These are phyloP conservation scores for Chaetops frenatus DNA, from an alignment of 2,113 vertebrate genomes.

Conservation along the genomic window DNA sequence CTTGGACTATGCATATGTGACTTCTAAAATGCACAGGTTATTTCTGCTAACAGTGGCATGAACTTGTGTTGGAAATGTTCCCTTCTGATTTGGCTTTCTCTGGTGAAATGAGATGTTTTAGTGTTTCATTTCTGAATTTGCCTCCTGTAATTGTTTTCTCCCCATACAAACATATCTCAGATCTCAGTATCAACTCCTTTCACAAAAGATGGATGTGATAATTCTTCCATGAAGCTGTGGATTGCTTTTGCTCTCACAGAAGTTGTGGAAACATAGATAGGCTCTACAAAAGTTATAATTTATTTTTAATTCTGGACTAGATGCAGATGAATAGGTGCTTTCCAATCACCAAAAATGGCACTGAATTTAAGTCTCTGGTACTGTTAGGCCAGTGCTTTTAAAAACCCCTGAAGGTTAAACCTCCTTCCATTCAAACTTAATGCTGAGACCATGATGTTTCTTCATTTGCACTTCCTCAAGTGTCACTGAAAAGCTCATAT, in stretches of 20 bases:
- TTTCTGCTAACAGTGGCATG: neutral
- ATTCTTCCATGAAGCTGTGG: neutral
- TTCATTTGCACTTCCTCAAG: neutral
- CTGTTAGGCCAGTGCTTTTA: neutral
- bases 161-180: neutral
- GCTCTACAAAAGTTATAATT: neutral
- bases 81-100: neutral
- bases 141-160: neutral
- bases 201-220: neutral
- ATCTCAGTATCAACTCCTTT: neutral
- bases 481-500: neutral
- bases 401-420: neutral
- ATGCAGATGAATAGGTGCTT: neutral
- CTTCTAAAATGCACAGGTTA: slow-evolving; percentile 10
- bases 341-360: accelerated
- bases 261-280: neutral
- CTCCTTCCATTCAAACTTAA: neutral
- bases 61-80: neutral
- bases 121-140: neutral
- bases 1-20: neutral
- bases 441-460: neutral
- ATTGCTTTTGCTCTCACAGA: neutral
- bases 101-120: neutral
- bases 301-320: neutral
- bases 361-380: neutral